Evolutionary conservation across 2,888 invertebrate genomes (phyloP).

Genomic region (Melanargia galathea): DNA sequence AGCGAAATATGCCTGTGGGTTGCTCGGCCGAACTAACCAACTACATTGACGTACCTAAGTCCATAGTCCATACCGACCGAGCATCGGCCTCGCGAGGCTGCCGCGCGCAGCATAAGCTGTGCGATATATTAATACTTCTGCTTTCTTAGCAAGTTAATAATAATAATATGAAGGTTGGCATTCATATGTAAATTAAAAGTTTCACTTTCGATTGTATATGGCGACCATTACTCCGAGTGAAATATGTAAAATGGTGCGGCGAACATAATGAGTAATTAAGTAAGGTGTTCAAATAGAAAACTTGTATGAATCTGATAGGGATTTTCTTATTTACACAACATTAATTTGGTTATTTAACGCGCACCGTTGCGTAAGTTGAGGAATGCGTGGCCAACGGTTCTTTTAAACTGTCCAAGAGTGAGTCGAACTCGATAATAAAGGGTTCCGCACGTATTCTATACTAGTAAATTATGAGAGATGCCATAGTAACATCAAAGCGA

Average conservation of each 20-base stretch:
- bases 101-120: not conserved
- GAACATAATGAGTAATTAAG: constrained; percentile 15
- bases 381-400: too few relatives aligned
- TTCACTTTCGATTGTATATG: constrained; percentile 19
- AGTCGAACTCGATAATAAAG: too few relatives aligned
- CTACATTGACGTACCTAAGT: too few relatives aligned
- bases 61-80: not conserved
- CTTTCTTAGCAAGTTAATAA: constrained; percentile 8
- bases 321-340: not conserved
- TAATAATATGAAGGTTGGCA: not conserved
- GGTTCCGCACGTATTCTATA: too few relatives aligned
- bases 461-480: too few relatives aligned
- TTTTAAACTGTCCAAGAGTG: too few relatives aligned
- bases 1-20: not conserved
- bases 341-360: too few relatives aligned
- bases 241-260: constrained; percentile 11
- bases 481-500: too few relatives aligned
- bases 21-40: not conserved
- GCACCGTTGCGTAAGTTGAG: not conserved
- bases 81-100: not conserved
- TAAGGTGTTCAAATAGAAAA: constrained; percentile 9
- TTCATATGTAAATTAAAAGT: constrained; percentile 19
- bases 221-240: not conserved
- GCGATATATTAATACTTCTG: constrained; percentile 8
- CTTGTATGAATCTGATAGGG: not conserved